Conservation (phyloP, 1,140 invertebrate genomes). For the Eriocheir sinensis region DNA sequence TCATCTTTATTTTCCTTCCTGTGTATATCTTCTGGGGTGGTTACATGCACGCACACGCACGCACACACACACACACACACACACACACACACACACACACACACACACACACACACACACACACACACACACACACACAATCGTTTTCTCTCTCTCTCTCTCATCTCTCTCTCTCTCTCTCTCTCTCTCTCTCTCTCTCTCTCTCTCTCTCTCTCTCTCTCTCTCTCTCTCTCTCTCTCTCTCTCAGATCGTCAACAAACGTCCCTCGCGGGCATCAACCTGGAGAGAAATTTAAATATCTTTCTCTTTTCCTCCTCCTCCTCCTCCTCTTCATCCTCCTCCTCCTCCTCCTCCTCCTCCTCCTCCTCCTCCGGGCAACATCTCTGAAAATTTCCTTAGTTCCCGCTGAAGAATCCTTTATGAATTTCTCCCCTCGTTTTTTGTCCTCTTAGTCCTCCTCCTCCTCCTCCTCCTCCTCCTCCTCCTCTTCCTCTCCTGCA, state of each 20-base stretch:
- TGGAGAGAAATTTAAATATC: background rate
- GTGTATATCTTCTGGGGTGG: background rate
- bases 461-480: background rate
- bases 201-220: background rate
- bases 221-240: background rate
- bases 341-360: background rate
- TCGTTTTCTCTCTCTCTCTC: background rate
- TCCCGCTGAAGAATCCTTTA: too few species aligned
- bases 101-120: background rate
- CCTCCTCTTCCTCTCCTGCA: background rate
- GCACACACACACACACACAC: too few species aligned
- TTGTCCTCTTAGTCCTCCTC: too few species aligned
- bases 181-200: background rate
- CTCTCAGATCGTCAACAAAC: background rate
- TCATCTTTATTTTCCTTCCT: background rate
- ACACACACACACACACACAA: background rate
- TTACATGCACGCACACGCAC: too few species aligned
- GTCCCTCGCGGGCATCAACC: too few species aligned
- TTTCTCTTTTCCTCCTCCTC: background rate
- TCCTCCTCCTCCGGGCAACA: background rate
- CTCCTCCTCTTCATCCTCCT: background rate
- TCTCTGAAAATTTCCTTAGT: background rate
- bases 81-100: background rate
- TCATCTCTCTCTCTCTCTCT: background rate
- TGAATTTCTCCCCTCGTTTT: too few species aligned